Conservation (phyloP, 1,140 invertebrate genomes). For the Condylostylus longicornis region DNA sequence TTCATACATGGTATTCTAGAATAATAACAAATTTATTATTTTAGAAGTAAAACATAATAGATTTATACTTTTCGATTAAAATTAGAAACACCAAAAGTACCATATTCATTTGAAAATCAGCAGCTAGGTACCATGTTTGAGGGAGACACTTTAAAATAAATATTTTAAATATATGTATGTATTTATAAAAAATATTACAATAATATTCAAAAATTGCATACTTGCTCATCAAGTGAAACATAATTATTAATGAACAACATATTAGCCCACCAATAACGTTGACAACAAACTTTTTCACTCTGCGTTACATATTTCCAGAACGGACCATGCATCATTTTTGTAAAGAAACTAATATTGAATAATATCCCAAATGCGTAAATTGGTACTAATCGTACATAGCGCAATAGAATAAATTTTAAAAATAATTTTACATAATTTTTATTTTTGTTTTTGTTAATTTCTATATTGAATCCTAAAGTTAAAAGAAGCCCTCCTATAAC, state of each 20-base stretch:
- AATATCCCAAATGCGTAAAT: conserved; percentile 34
- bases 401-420: neutral
- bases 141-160: conserved; percentile 43
- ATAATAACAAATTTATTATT: neutral
- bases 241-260: conserved; percentile 49
- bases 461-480: conserved; percentile 4
- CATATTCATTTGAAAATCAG: conserved; percentile 54
- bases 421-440: neutral
- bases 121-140: conserved; percentile 56
- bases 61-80: conserved; percentile 26
- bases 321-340: conserved; percentile 32
- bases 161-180: neutral
- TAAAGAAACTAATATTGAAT: conserved; percentile 34
- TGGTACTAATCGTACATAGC: conserved; percentile 31
- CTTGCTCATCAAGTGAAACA: conserved; percentile 26
- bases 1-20: conserved; percentile 5
- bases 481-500: conserved; percentile 34
- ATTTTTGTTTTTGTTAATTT: neutral
- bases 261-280: conserved; percentile 50
- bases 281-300: conserved; percentile 36
- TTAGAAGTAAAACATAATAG: conserved; percentile 8
- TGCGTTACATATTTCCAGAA: conserved; percentile 34
- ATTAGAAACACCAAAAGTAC: conserved; percentile 42
- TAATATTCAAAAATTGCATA: conserved; percentile 14
- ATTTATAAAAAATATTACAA: neutral